A percentile compares a stretch with the other conserved stretches of the same genome.
phyloP scores from a whole-genome alignment of 2,113 vertebrate species.

The Scortum barcoo region DNA sequence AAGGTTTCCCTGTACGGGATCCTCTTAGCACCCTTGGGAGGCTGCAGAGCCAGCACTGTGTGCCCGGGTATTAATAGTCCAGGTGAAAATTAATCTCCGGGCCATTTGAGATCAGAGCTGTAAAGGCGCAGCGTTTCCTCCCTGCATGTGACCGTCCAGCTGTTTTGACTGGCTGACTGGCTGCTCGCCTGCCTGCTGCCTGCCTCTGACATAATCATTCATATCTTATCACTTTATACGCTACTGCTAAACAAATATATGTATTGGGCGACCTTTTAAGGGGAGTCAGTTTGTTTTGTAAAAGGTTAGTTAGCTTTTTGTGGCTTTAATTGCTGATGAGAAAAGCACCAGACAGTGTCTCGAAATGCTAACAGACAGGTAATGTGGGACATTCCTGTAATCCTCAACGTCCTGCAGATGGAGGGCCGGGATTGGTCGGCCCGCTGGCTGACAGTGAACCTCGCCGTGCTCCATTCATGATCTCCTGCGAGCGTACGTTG shows the following conservation, averaged over 20 bases:
- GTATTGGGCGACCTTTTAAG: slow-evolving; percentile 4
- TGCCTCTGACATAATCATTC: background rate
- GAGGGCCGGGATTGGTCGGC: slow-evolving; percentile 3
- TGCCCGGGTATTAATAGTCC: slow-evolving; percentile 52
- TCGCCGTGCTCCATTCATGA: slow-evolving; percentile 47
- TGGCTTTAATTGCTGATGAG: background rate
- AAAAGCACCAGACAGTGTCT: background rate
- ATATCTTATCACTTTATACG: slow-evolving; percentile 7
- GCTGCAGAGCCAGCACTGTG: slow-evolving; percentile 43
- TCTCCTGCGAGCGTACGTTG: background rate
- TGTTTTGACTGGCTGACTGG: background rate
- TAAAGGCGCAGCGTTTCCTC: background rate
- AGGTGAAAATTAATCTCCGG: slow-evolving; percentile 65
- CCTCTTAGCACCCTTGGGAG: slow-evolving; percentile 16
- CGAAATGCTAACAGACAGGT: background rate
- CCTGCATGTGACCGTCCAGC: background rate
- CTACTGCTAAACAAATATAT: slow-evolving; percentile 21
- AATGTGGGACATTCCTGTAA: slow-evolving; percentile 11
- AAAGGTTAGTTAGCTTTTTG: background rate
- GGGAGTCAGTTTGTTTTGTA: background rate
- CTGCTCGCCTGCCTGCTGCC: background rate
- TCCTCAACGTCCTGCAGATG: slow-evolving; percentile 10
- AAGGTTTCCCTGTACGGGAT: slow-evolving; percentile 37
- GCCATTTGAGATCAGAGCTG: slow-evolving; percentile 17
- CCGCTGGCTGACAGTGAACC: background rate